Evolutionary conservation across 2,797 vertebrate species (phyloP).

Genomic region (Trachops cirrhosus): DNA sequence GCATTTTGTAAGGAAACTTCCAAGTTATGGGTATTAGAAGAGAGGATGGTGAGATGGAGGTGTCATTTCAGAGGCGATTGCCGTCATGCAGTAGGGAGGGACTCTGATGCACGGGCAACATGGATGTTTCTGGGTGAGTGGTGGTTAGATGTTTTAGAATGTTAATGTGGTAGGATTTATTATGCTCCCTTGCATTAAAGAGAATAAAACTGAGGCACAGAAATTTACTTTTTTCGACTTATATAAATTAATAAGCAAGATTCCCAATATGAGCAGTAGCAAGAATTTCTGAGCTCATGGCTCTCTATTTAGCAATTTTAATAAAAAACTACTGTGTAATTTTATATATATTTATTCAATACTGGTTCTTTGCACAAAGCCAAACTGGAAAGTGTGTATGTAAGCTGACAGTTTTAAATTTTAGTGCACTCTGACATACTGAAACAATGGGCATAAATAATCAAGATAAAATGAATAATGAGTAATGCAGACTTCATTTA

Average conservation of each 20-base stretch:
- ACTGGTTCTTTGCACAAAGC: not conserved
- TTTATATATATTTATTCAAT: not conserved
- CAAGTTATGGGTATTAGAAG: not conserved
- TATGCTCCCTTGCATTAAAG: not conserved
- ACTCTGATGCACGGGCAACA: not conserved
- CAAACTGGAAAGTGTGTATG: not conserved
- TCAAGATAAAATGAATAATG: not conserved
- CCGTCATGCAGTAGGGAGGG: not conserved
- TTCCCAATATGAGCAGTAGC: not conserved
- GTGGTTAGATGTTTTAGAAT: not conserved
- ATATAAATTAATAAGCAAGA: not conserved
- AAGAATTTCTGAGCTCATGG: not conserved
- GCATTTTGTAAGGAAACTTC: rapidly evolving
- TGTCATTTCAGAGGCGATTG: too few relatives aligned
- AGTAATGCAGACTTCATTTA: not conserved
- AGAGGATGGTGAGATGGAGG: rapidly evolving
- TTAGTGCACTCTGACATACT: not conserved
- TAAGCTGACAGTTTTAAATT: not conserved
- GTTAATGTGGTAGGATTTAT: not conserved
- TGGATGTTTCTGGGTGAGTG: not conserved
- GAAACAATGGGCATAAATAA: not conserved
- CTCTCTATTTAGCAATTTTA: not conserved
- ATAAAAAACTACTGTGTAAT: not conserved
- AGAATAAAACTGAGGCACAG: not conserved
- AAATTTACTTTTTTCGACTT: not conserved